Evolutionary conservation across 2,113 vertebrate species (phyloP), one percentile per base, ranked within the genome.

Genomic region (Paralichthys olivaceus): DNA sequence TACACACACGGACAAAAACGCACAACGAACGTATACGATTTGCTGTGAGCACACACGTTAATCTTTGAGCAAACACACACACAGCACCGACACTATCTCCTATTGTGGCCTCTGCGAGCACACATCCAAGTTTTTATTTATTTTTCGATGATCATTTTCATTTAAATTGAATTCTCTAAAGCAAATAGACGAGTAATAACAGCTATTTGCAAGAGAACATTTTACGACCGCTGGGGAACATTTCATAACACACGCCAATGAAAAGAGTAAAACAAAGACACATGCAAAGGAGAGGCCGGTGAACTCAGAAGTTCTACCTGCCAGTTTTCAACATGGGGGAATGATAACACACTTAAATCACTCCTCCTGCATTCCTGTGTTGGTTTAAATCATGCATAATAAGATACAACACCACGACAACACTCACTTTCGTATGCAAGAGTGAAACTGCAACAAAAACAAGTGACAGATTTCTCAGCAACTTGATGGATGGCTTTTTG

Each of bases 401-500:
- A 15, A 64, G 26, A 78, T 26, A n/a, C n/a, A 22, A 25, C 17
- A 25, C n/a, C 5, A 61, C 4, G n/a, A 23, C 23, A 19, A 17
- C 17, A 7, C 4, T 4, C 34, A 28, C 28, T 3, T 25, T n/a
- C 26, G 28, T 5, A 12, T 40, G 45, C 25, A 20, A 43, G 43
- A 40, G 57, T 74, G n/a, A 77, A 71, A 72, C 7, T 29, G 13
- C 54, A 20, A 56, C 28, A 0, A 63, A 71, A 81, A 47, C 53
- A 71, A 73, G n/a, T 26, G 47, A 57, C 28, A 57, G 28, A 17
- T 37, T 75, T 63, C 26, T 66, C 59, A 3, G 0, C 7, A n/a
- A 62, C 19, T 60, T 72, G 63, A 84, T 78, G 55, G 75, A 86
- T 70, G 72, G 58, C 40, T 65, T 81, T 79, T 86, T 79, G 62